Evolutionary conservation across 1,140 invertebrate genomes (phyloP), one percentile per base, ranked within the genome.

Genomic region (Eumaeus atala): DNA sequence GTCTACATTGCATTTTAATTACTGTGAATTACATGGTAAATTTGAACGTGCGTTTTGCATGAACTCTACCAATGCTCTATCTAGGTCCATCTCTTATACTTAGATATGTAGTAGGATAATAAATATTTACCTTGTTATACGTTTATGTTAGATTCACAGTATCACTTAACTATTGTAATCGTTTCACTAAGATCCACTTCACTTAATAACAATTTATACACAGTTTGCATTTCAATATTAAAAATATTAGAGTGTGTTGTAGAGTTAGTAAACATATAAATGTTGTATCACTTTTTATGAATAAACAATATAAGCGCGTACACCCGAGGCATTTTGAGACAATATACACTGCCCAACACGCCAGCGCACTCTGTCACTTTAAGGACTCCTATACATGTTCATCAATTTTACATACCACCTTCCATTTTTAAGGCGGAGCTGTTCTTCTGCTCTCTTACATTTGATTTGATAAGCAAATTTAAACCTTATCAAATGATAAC

Each of bases 331-430:
- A 87, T 84, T 84, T 84, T 81, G 72, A 84, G 77, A 84, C 80
- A 84, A 87, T 84, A 84, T 84, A 81, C 80, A 84, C 84, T 77
- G 78, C 67, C 75, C 84, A 67, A 78, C 81, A 79, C 76, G 80
- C 81, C 75, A 81, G 80, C 81, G 72, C 75, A 82, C 80, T 87
- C 81, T 87, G 84, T 87, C 84, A 87, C 81, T 84, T 84, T 84
- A 84, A 84, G 78, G 78, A 87, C 81, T 82, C 70, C 79, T 81
- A 84, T 87, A 84, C 81, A 84, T 84, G 84, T 87, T 83, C 81
- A 87, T 87, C 77, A 87, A 87, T 87, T 87, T 87, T 87, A 87
- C 84, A 87, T 87, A 84, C 84, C 81, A 87, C 81, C 84, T 87
- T 84, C 84, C 84, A 87, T 87, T 87, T 87, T 87, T 87, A 84